Conservation (phyloP, 2,888 invertebrate species). For the Acanthoscelides obtectus region DNA sequence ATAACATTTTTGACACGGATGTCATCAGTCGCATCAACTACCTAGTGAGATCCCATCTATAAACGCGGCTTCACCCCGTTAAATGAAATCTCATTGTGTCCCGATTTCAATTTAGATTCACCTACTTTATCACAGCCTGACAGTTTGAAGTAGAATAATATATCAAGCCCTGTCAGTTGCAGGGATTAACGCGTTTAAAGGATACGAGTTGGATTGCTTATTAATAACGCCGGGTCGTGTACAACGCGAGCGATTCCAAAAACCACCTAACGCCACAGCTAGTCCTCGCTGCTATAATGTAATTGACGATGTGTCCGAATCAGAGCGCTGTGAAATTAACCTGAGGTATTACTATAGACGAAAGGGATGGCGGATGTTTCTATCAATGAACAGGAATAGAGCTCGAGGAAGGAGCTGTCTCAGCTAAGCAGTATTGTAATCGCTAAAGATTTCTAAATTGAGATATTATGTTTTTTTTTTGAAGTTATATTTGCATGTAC, state of each 20-base stretch:
- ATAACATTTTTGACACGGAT: background rate
- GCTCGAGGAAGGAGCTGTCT: no score
- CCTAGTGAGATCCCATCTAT: background rate
- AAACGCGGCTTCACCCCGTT: background rate
- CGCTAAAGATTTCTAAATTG: no score
- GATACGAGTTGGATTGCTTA: constrained; percentile 7
- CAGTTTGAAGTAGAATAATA: constrained; percentile 21
- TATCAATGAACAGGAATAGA: background rate
- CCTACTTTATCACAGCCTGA: constrained; percentile 19
- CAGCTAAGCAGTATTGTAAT: no score
- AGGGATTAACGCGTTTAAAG: constrained; percentile 14
- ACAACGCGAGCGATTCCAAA: background rate
- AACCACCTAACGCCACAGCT: background rate
- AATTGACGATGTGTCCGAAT: background rate
- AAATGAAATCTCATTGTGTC: constrained; percentile 1
- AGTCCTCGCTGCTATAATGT: background rate
- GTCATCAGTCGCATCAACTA: background rate
- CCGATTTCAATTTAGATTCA: constrained; percentile 19
- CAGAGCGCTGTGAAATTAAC: background rate
- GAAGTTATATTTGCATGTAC: no score
- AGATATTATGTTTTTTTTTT: no score
- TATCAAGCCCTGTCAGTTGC: constrained; percentile 18
- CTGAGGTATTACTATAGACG: background rate
- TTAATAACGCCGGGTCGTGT: constrained; percentile 4
- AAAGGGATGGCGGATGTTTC: background rate